Percentiles rank a stretch among this genome's conserved stretches.
These are phyloP conservation scores for Ischnus inquisitorius DNA, from an alignment of 2,888 invertebrate genomes.

Conservation along the genomic window DNA sequence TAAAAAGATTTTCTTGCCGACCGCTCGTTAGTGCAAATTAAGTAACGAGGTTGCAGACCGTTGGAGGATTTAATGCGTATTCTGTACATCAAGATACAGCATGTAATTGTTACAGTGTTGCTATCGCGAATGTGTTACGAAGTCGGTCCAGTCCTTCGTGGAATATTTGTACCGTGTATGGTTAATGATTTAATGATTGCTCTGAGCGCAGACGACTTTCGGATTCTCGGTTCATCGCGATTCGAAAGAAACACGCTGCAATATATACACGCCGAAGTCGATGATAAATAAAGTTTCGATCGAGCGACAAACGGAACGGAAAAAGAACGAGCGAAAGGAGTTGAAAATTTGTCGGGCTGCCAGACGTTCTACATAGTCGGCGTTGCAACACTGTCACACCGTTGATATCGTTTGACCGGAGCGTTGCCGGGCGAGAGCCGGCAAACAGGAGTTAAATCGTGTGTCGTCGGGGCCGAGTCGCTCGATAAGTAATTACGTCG, in stretches of 20 bases:
- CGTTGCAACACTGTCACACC: not conserved
- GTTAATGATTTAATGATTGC: constrained; percentile 40
- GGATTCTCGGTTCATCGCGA: constrained; percentile 34
- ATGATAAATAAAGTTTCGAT: not conserved
- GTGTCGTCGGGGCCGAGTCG: not conserved
- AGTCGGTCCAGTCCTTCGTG: not conserved
- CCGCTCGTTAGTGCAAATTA: constrained; percentile 1
- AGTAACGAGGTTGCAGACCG: constrained; percentile 21
- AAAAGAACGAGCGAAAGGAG: constrained; percentile 20
- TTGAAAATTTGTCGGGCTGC: constrained; percentile 23
- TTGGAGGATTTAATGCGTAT: constrained; percentile 35
- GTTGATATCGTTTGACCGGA: not conserved
- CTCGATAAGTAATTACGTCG: constrained; percentile 14
- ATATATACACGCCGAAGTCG: not conserved
- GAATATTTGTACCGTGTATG: not conserved
- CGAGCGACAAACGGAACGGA: not conserved
- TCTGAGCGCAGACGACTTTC: constrained; percentile 20
- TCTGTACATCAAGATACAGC: constrained; percentile 23
- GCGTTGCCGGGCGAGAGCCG: not conserved
- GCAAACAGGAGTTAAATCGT: constrained; percentile 13
- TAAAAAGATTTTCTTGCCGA: not conserved
- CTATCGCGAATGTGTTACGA: not conserved
- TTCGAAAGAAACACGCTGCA: constrained; percentile 16
- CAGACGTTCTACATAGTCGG: not conserved
- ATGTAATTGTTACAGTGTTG: constrained; percentile 25